Conservation (phyloP, 2,888 invertebrate species). For the Kryphioiulus occultus region DNA sequence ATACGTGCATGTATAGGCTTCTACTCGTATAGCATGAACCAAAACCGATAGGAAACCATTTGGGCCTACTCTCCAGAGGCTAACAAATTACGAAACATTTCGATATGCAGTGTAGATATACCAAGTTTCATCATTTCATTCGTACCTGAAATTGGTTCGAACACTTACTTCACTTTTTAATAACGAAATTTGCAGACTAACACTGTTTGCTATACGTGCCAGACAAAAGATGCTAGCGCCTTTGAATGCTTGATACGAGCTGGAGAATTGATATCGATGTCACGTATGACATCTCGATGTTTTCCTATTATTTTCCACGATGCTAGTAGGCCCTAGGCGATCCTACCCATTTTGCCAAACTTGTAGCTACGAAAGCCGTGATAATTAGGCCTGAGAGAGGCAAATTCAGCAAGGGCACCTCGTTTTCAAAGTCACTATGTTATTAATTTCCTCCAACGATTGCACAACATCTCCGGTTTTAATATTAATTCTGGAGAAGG, state of each 20-base stretch:
- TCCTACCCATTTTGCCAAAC: neutral
- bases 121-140: neutral
- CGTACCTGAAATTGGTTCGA: neutral
- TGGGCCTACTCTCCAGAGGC: too few species aligned
- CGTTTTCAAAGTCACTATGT: neutral
- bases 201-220: neutral
- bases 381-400: neutral
- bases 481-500: neutral
- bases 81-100: neutral
- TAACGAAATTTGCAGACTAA: neutral
- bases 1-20: too few species aligned
- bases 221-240: neutral
- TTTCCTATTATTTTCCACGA: neutral
- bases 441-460: neutral
- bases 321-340: too few species aligned
- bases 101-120: neutral
- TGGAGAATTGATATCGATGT: neutral
- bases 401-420: neutral
- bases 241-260: neutral
- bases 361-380: neutral
- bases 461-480: neutral
- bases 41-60: too few species aligned
- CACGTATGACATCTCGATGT: neutral
- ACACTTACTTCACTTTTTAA: neutral
- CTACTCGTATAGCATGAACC: too few species aligned